Evolutionary conservation across 1,140 invertebrate species (phyloP).

Genomic region (Stegodyphus mimosarum): DNA sequence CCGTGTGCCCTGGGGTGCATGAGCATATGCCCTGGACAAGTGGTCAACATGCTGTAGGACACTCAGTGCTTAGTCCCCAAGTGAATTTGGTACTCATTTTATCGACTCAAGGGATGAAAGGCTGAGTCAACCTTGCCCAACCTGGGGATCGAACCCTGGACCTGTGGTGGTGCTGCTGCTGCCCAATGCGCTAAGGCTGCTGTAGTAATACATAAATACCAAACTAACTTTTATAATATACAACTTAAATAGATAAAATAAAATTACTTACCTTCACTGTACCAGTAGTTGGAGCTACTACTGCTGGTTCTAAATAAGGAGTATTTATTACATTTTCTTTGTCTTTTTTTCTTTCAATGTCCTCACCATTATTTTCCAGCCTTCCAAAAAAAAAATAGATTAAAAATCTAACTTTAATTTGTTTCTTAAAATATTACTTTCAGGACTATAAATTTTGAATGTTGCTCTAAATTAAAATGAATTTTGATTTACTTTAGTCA

Average conservation of each 20-base stretch:
- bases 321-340: conserved; percentile 25
- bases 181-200: too few relatives aligned
- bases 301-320: conserved; percentile 9
- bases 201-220: too few relatives aligned
- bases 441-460: background rate
- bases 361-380: conserved; percentile 48
- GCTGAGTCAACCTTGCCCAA: too few relatives aligned
- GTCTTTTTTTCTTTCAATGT: conserved; percentile 31
- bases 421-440: background rate
- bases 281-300: background rate
- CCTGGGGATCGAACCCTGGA: too few relatives aligned
- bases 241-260: background rate
- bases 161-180: too few relatives aligned
- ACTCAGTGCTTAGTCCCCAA: too few relatives aligned
- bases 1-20: too few relatives aligned
- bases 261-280: conserved; percentile 29
- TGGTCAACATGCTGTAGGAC: too few relatives aligned
- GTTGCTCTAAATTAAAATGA: background rate
- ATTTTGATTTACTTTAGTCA: background rate
- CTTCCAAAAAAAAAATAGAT: conserved; percentile 6
- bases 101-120: too few relatives aligned
- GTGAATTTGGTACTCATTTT: too few relatives aligned
- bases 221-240: background rate
- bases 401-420: background rate
- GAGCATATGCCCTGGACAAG: too few relatives aligned